Base-by-base conservation (phyloP, 2,797 vertebrate genomes). In the Octomys mimax region DNA sequence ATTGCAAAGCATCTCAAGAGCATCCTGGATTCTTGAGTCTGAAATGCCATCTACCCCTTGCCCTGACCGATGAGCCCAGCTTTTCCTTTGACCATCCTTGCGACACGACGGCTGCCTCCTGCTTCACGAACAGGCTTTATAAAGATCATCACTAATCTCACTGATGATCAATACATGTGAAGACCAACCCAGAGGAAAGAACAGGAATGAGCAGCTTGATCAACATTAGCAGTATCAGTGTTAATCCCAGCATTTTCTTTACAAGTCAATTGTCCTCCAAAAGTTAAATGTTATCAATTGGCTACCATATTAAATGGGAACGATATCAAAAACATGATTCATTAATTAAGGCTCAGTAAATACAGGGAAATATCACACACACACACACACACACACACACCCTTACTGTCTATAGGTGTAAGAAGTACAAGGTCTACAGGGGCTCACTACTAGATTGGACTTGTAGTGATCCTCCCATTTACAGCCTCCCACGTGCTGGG, bases 281-380 rank as follows among this genome's bases (percentile, higher is more conserved):
- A 92, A 89, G 33, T 71, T 83, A 31, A 86, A 88, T 42, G 6
- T 54, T 62, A 86, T 68, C 57, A 70, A 94, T 78, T 86, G 49
- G 6, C 7, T 75, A 54, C 33, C 54, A 39, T 36, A 66, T 42
- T 85, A 88, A 91, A 88, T 46, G 28, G 39, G 11, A 78, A 77
- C 57, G 13, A 33, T 62, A 68, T 7, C 62, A 28, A 92, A 57
- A 75, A 71, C 18, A 31, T 79, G 13, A n/a, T 46, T 75, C 42
- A 39, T 46, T 62, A 59, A 49, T 39, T 89, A 57, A 52, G 77
- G 19, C 28, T 36, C 73, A 26, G 26, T 2, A 88, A 19, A 78
- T 10, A 54, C 73, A 75, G 21, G 22, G 24, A 68, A 68, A 62
- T 49, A 42, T 42, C 39, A 42, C 1, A 19, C 22, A 54, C 18